phyloP scores from a whole-genome alignment of 1,140 invertebrate genomes.

The Pararge aegeria region DNA sequence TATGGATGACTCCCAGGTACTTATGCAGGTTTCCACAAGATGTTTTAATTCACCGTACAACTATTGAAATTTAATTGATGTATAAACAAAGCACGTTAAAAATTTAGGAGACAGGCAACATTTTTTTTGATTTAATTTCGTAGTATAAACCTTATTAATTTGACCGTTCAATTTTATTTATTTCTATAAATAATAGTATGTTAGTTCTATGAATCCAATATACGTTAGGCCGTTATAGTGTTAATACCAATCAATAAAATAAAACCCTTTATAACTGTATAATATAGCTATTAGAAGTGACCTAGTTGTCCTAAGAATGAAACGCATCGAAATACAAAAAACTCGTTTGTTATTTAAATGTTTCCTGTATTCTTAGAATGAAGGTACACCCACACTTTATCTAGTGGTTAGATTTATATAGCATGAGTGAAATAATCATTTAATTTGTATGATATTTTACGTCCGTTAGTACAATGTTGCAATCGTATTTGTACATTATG shows the following conservation, averaged over 20 bases:
- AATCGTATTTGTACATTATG: not conserved
- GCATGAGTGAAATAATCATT: not conserved
- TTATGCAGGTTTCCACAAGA: no score
- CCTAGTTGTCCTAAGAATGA: slow-evolving; percentile 1
- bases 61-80: no score
- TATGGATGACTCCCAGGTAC: no score
- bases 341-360: not conserved
- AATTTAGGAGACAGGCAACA: no score
- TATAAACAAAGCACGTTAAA: no score
- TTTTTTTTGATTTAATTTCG: no score
- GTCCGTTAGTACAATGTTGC: not conserved
- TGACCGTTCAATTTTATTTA: no score
- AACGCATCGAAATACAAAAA: not conserved
- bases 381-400: not conserved
- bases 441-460: not conserved
- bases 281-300: not conserved
- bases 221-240: not conserved
- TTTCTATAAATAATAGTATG: no score
- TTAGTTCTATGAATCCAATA: no score
- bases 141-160: no score
- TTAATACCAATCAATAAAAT: not conserved
- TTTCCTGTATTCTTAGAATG: slow-evolving; percentile 6
- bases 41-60: no score
- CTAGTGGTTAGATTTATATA: not conserved
- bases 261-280: not conserved